Conservation (phyloP, 2,113 vertebrate genomes). For the Cavia aperea region DNA sequence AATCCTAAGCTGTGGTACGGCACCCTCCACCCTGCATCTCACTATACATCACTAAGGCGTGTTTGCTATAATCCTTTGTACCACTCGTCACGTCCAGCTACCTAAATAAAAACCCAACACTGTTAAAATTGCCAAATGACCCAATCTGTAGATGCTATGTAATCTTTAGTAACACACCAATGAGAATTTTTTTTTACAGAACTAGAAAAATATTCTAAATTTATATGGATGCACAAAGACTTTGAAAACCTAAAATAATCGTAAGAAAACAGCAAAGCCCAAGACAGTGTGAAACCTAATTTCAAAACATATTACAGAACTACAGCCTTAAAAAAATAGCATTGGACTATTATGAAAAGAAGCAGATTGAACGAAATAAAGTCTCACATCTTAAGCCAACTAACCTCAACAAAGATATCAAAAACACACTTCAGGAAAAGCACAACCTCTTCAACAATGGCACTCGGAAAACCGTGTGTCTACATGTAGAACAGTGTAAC, state of each 20-base stretch:
- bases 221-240: neutral
- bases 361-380: neutral
- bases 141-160: neutral
- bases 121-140: neutral
- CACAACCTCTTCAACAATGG: neutral
- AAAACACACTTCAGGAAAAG: neutral
- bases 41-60: neutral
- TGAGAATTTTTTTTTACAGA: neutral
- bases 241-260: neutral
- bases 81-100: neutral
- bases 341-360: neutral
- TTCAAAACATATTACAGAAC: neutral
- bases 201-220: neutral
- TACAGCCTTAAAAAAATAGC: neutral
- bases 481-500: neutral
- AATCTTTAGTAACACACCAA: neutral
- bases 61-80: neutral
- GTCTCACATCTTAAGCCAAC: neutral
- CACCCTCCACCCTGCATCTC: too few relatives aligned
- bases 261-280: neutral
- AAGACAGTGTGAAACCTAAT: neutral
- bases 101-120: neutral
- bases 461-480: neutral
- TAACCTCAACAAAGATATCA: neutral
- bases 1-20: neutral